phyloP scores from a whole-genome alignment of 1,140 invertebrate species.

The Drosophila murphyi region DNA sequence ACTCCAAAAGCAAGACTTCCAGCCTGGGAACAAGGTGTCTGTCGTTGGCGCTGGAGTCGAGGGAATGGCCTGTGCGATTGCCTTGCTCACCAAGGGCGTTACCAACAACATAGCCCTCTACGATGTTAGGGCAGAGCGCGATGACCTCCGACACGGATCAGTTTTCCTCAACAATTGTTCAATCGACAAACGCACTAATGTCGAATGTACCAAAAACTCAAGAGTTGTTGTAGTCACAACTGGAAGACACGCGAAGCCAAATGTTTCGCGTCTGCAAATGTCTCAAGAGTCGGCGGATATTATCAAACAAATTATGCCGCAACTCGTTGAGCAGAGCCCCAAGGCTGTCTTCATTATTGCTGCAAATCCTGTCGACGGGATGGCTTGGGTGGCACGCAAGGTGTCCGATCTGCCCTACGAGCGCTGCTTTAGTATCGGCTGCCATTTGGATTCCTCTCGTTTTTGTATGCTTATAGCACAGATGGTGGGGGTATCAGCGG shows the following conservation, averaged over 20 bases:
- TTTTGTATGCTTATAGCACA: conserved; percentile 94
- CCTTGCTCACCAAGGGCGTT: conserved; percentile 29
- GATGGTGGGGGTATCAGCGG: conserved; percentile 89
- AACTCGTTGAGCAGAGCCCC: conserved; percentile 92
- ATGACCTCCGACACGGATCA: conserved; percentile 37
- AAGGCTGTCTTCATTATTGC: conserved; percentile 92
- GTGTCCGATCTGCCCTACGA: conserved; percentile 92
- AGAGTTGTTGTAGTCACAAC: conserved; percentile 31
- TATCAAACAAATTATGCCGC: conserved; percentile 91
- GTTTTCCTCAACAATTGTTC: conserved; percentile 24
- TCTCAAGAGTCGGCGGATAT: conserved; percentile 87
- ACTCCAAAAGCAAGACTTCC: conserved; percentile 5
- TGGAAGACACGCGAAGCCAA: neutral
- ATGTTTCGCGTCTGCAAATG: neutral
- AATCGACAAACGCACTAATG: neutral
- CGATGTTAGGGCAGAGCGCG: conserved; percentile 20
- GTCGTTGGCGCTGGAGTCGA: conserved; percentile 41
- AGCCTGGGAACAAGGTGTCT: conserved; percentile 41
- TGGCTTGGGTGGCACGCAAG: conserved; percentile 95
- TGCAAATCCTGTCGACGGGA: conserved; percentile 93
- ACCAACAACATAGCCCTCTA: conserved; percentile 38
- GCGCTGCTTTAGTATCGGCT: conserved; percentile 93
- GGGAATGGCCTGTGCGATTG: conserved; percentile 39
- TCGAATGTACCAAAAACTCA: conserved; percentile 25
- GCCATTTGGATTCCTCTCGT: conserved; percentile 93